Percentiles rank a stretch among this genome's conserved stretches.
Conservation (phyloP, 2,888 invertebrate species). For the Drosophila niveifrons region DNA sequence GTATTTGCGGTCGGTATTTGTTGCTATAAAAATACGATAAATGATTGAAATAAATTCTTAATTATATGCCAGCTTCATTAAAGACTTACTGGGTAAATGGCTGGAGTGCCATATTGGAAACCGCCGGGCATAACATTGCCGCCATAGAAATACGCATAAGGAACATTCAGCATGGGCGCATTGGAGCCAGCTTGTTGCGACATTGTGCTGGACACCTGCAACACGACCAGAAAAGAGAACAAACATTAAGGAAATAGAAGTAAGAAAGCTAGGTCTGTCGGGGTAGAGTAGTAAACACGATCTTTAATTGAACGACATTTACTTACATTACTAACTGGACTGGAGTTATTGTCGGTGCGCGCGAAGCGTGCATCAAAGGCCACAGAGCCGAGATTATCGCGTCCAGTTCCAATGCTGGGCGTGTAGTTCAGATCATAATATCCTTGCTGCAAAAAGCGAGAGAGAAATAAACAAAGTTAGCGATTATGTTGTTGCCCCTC, state of each 20-base stretch:
- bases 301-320: background rate
- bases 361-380: constrained; percentile 90
- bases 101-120: constrained; percentile 90
- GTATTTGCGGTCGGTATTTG: constrained; percentile 91
- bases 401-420: constrained; percentile 89
- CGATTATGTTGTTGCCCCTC: background rate
- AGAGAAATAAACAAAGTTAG: constrained; percentile 16
- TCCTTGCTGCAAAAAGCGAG: constrained; percentile 80
- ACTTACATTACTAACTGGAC: constrained; percentile 87
- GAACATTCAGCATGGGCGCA: constrained; percentile 85
- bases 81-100: constrained; percentile 87
- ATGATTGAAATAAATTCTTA: background rate
- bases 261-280: background rate
- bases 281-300: background rate
- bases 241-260: background rate
- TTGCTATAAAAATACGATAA: constrained; percentile 80
- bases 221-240: background rate
- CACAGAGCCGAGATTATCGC: constrained; percentile 89
- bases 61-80: background rate
- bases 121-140: constrained; percentile 89
- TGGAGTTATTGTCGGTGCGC: constrained; percentile 92
- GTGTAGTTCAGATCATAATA: constrained; percentile 92
- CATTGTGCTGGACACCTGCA: constrained; percentile 89
- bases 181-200: constrained; percentile 88
- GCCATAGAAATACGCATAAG: constrained; percentile 88